phyloP scores from a whole-genome alignment of 2,888 invertebrate genomes.

The Nebria salina region DNA sequence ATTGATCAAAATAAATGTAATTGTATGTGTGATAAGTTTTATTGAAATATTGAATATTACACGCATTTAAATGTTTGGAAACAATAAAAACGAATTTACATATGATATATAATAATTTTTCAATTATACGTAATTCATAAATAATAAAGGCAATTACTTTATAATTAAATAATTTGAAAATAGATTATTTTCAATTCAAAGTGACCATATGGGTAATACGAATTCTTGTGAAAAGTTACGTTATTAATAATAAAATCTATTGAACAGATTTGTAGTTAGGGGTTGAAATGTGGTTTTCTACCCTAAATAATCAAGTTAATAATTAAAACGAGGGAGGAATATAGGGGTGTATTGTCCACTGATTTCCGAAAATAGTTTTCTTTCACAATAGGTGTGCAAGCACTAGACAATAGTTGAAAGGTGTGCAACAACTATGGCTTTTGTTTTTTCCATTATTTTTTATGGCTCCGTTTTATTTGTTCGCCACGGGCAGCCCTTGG shows the following conservation, averaged over 20 bases:
- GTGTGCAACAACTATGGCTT: not conserved
- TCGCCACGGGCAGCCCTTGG: conserved; percentile 5
- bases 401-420: conserved; percentile 13
- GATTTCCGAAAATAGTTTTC: not conserved
- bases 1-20: no score
- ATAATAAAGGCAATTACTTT: no score
- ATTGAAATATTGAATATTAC: no score
- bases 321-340: not conserved
- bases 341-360: not conserved
- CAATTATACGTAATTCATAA: no score
- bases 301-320: not conserved
- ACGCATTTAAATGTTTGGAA: no score
- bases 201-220: no score
- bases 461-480: not conserved
- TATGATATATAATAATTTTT: no score
- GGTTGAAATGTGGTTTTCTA: not conserved
- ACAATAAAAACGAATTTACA: no score
- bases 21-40: no score
- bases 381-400: not conserved
- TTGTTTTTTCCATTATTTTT: conserved; percentile 20
- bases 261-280: not conserved
- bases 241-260: not conserved
- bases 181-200: no score
- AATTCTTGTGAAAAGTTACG: no score
- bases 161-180: no score